A percentile compares a stretch with the other conserved stretches of the same genome.
phyloP scores from a whole-genome alignment of 2,888 invertebrate genomes.

The Diaprepes abbreviatus region DNA sequence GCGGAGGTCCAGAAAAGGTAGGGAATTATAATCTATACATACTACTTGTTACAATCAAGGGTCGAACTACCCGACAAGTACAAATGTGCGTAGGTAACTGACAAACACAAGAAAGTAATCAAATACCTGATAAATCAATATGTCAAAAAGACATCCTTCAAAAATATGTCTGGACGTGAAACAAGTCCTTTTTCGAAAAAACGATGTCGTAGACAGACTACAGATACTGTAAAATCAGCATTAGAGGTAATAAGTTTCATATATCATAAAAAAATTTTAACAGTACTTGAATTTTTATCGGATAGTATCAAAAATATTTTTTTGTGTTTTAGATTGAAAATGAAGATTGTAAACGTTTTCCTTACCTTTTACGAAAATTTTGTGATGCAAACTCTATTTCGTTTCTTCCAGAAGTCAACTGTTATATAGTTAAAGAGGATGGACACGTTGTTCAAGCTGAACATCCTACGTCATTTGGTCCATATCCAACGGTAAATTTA shows the following conservation, averaged over 20 bases:
- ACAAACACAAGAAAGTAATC: too few relatives aligned
- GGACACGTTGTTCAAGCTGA: neutral
- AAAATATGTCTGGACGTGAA: slow-evolving; percentile 16
- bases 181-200: neutral
- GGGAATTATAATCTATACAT: too few relatives aligned
- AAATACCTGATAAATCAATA: too few relatives aligned
- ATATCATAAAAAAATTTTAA: too few relatives aligned
- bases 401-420: neutral
- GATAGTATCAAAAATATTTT: too few relatives aligned
- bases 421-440: neutral
- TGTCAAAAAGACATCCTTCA: too few relatives aligned
- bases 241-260: slow-evolving; percentile 1
- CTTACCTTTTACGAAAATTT: neutral
- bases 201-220: neutral
- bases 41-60: too few relatives aligned
- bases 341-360: slow-evolving; percentile 17
- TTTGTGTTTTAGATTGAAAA: slow-evolving; percentile 12
- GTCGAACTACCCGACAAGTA: too few relatives aligned
- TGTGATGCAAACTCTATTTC: neutral
- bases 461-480: too few relatives aligned
- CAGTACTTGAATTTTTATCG: neutral
- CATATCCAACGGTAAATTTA: too few relatives aligned
- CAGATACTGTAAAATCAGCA: neutral
- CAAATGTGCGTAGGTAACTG: too few relatives aligned
- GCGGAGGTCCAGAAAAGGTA: too few relatives aligned